Evolutionary conservation across 2,888 invertebrate genomes (phyloP).

Genomic region (Trichopoda pennipes): DNA sequence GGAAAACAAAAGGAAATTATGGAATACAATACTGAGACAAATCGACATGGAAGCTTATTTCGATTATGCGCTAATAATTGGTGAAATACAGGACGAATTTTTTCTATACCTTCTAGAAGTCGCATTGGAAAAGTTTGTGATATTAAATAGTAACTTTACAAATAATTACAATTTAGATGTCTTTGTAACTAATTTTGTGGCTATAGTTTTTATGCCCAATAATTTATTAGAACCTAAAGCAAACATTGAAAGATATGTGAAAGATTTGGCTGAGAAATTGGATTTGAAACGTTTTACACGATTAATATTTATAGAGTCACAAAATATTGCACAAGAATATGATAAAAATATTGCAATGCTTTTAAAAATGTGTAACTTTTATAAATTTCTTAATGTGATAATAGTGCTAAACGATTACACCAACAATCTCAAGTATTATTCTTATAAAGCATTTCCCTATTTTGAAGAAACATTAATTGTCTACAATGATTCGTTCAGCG

Average conservation of each 20-base stretch:
- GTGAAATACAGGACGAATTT: slow-evolving; percentile 32
- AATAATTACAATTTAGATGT: slow-evolving; percentile 39
- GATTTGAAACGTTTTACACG: slow-evolving; percentile 47
- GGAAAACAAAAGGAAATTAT: slow-evolving; percentile 17
- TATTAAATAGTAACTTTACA: slow-evolving; percentile 13
- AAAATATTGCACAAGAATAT: background rate
- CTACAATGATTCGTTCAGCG: background rate
- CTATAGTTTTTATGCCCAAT: background rate
- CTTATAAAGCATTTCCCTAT: slow-evolving; percentile 38
- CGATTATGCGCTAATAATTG: slow-evolving; percentile 40
- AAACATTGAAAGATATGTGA: slow-evolving; percentile 13
- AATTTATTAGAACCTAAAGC: background rate
- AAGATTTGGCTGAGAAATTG: slow-evolving; percentile 41
- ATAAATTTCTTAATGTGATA: slow-evolving; percentile 53
- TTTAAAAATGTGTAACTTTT: slow-evolving; percentile 10
- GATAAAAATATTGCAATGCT: background rate
- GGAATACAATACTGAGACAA: slow-evolving; percentile 33
- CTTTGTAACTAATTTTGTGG: slow-evolving; percentile 38
- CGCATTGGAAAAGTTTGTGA: slow-evolving; percentile 18
- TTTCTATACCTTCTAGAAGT: slow-evolving; percentile 36
- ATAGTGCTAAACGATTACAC: slow-evolving; percentile 29
- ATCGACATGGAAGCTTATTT: slow-evolving; percentile 51
- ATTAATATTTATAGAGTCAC: slow-evolving; percentile 27
- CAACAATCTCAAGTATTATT: background rate
- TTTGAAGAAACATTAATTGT: background rate